Evolutionary conservation across 2,888 invertebrate species (phyloP), one percentile per base, ranked within the genome.

Genomic region (Sturmia bella): DNA sequence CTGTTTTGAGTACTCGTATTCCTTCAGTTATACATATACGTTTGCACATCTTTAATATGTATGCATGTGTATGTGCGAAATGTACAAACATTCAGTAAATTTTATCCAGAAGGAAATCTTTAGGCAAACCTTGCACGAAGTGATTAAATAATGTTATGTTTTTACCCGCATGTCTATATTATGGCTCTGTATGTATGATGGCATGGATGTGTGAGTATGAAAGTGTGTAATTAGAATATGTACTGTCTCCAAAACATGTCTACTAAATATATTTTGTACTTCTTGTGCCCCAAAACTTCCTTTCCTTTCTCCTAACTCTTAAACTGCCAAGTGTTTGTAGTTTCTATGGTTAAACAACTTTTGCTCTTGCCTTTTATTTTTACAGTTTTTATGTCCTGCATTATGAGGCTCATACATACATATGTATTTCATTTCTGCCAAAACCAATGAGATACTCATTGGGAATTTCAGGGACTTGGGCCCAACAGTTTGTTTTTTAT

Each of bases 201-300:
- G n/a, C n/a, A n/a, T n/a, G n/a, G n/a, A n/a, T 41, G 13, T 41
- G 17, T 19, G 2, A 3, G 21, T 15, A 13, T 63, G 63, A 21
- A 37, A 56, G 27, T 19, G 24, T 56, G 57, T 50, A 68, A 68
- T 75, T 59, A 59, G 41, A 57, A 50, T 57, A 41, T 75, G 57
- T 75, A 45, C 56, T 66, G 37, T 63, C 41, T 54, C 37, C 73
- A 43, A 32, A 72, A 63, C 54, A 73, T 64, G 45, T 56, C 57
- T 64, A 39, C 41, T 32, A 74, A 64, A 57, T 64, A 19, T 72
- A 41, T 50, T 50, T 56, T 13, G 37, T 41, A 43, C 27, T 12
- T 32, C n/a, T 43, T 3, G 19, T 43, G 41, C 32, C 43, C 69
- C 45, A 19, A 32, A 32, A 1, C 2, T 4, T 5, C 15, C 7